A percentile compares a stretch with the other conserved stretches of the same genome.
These are phyloP conservation scores for Pseudococcus longispinus DNA, from an alignment of 2,888 invertebrate genomes.

Conservation along the genomic window DNA sequence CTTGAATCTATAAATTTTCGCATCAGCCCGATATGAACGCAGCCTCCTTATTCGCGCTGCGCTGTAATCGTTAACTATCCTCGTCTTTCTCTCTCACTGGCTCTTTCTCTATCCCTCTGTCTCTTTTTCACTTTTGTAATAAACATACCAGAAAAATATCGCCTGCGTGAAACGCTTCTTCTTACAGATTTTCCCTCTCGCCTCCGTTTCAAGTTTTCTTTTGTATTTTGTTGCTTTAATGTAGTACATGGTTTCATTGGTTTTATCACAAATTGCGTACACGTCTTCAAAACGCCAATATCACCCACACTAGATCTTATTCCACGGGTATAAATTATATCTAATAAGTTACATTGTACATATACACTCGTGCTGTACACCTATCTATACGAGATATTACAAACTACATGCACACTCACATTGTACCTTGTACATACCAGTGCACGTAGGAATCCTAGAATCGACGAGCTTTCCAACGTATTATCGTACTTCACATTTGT, in stretches of 20 bases:
- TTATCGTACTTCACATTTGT: neutral
- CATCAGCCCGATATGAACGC: neutral
- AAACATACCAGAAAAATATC: slow-evolving; percentile 7
- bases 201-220: neutral
- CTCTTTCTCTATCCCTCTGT: neutral
- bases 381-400: neutral
- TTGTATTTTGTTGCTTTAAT: neutral
- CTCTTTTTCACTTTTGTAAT: neutral
- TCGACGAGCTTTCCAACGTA: neutral
- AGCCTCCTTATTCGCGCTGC: neutral
- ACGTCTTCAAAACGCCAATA: neutral
- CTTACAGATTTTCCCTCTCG: neutral
- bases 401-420: too few relatives aligned
- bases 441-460: neutral
- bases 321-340: neutral
- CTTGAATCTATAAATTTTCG: slow-evolving; percentile 47
- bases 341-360: slow-evolving; percentile 1
- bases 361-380: neutral
- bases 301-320: slow-evolving; percentile 16
- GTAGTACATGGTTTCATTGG: neutral
- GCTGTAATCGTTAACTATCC: slow-evolving; percentile 14
- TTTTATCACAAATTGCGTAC: slow-evolving; percentile 1
- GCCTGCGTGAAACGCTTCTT: neutral
- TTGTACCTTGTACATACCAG: too few relatives aligned
- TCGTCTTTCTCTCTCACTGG: neutral